A percentile compares a stretch with the other conserved stretches of the same genome.
These are phyloP conservation scores for Drosophila hydei DNA, from an alignment of 1,140 invertebrate species.

Conservation along the genomic window DNA sequence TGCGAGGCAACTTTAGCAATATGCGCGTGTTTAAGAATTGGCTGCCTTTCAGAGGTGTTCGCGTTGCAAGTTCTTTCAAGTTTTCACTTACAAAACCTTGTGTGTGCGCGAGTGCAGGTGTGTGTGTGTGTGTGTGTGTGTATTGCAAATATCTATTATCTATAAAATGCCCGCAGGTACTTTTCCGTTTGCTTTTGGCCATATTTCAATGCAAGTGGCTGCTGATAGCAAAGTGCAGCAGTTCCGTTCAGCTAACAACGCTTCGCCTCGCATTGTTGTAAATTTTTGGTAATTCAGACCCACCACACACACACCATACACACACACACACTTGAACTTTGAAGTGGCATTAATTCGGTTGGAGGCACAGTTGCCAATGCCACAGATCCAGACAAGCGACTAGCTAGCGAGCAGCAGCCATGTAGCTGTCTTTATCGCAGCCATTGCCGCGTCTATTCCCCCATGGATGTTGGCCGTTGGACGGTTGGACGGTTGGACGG, in stretches of 20 bases:
- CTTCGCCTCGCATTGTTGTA: constrained; percentile 64
- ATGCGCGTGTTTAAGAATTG: constrained; percentile 66
- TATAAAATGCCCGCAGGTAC: constrained; percentile 79
- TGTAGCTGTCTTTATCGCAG: constrained; percentile 61
- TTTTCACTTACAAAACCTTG: constrained; percentile 29
- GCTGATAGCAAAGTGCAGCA: constrained; percentile 69
- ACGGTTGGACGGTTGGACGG: constrained; percentile 7
- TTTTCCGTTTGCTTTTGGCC: constrained; percentile 66
- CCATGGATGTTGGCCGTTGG: constrained; percentile 4
- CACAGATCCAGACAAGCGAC: constrained; percentile 33
- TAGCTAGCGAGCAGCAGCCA: constrained; percentile 4
- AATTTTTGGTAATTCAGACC: constrained; percentile 74
- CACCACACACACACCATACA: constrained; percentile 19
- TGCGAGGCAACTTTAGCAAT: constrained; percentile 66
- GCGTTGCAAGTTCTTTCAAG: constrained; percentile 59
- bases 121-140: constrained; percentile 24
- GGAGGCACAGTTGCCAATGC: constrained; percentile 30
- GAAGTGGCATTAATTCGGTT: constrained; percentile 77
- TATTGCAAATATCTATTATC: constrained; percentile 70
- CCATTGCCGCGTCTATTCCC: constrained; percentile 28
- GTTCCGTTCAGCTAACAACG: constrained; percentile 37
- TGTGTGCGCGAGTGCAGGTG: background rate
- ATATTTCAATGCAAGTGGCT: constrained; percentile 76
- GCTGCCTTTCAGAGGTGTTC: constrained; percentile 53
- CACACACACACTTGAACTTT: constrained; percentile 53